phyloP scores from a whole-genome alignment of 37 sponge, comb jelly and placozoan species.

The Ephydatia muelleri region DNA sequence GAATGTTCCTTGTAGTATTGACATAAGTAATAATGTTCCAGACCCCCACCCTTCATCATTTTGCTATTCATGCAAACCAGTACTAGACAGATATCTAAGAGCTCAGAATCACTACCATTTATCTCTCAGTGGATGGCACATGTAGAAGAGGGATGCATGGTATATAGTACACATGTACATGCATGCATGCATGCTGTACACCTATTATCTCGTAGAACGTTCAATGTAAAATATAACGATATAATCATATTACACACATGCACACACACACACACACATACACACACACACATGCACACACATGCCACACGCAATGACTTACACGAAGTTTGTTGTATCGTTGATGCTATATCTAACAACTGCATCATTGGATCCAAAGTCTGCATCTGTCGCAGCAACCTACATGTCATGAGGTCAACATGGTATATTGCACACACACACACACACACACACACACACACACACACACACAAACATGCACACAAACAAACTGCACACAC shows the following conservation, averaged over 20 bases:
- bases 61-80: no score
- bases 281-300: not conserved
- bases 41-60: no score
- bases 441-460: no score
- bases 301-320: not conserved
- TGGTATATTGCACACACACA: not conserved
- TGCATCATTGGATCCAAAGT: slow-evolving; percentile 9
- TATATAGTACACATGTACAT: not conserved
- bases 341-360: not conserved
- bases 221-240: no score
- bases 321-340: slow-evolving; percentile 12
- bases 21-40: no score
- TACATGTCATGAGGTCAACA: not conserved
- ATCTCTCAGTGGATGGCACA: no score
- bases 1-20: no score
- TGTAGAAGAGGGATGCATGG: not conserved
- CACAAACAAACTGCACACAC: no score
- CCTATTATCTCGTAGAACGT: no score
- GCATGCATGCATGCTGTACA: not conserved
- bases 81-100: no score
- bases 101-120: no score
- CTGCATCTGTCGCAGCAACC: slow-evolving; percentile 34
- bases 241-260: not conserved
- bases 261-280: not conserved
- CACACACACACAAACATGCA: no score